Base-by-base conservation (phyloP, 2,888 invertebrate species). In the Leptodirus hochenwartii region DNA sequence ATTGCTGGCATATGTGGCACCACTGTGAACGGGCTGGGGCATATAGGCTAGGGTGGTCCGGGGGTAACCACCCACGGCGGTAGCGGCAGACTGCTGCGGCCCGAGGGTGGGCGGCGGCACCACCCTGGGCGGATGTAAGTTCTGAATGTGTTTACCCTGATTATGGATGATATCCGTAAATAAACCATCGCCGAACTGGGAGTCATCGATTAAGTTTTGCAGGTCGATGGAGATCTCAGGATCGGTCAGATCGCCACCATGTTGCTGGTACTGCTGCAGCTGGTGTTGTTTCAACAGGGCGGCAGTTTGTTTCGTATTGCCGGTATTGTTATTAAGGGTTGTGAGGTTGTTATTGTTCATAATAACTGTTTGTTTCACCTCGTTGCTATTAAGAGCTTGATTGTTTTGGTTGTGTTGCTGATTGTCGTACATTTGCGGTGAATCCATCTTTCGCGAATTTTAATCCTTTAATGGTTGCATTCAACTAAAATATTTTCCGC, bases 171-270 rank as follows among this genome's bases (percentile, higher is more conserved):
- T 82, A 49, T 88, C 88, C 43, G 73, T 74, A 54, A 88, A 78
- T 23, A 88, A 63, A 17, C 81, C 81, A 43, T 87, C 84, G 45
- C 77, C 72, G 59, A 88, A 87, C 59, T 85, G 84, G 16, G 66
- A 62, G 54, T 88, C 88, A 59, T 88, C 87, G 49, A 91, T 88
- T 46, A 91, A 67, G 54, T 84, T 80, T 50, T 90, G 87, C 40
- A 91, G 62, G 50, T 91, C 90, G 48, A 91, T 63, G 39, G 85
- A 84, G 53, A 90, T 85, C 58, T 91, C 91, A 41, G 87, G 84
- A 34, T 81, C 80, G 54, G 85, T 87, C 47, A 91, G 67, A 53
- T 88, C 88, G 50, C 81, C 79, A 24, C 65, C 66, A 34, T 64
- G 63, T 14, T 80, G 78, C 36, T 76, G 71, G 55, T 77, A 79